A percentile compares a stretch with the other conserved stretches of the same genome.
Conservation (phyloP, 64 coral and sea anemone genomes). For the Montipora capricornis region DNA sequence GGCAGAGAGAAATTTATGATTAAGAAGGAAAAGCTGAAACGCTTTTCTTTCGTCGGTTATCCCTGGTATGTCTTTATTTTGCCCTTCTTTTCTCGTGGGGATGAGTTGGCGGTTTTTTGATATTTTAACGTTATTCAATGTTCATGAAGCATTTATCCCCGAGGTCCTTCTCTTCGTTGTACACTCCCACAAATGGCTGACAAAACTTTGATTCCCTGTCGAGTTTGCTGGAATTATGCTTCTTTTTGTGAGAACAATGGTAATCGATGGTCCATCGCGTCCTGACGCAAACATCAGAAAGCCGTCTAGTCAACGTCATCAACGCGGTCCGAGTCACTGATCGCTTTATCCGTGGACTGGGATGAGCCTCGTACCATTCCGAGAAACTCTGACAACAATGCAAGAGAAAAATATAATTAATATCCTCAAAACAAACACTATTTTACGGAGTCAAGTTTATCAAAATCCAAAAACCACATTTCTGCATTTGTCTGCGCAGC, state of each 20-base stretch:
- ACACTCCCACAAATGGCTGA: background rate
- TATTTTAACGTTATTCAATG: background rate
- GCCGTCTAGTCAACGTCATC: slow-evolving; percentile 28
- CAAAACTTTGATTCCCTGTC: background rate
- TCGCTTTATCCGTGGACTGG: background rate
- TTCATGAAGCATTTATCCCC: background rate
- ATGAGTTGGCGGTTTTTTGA: background rate
- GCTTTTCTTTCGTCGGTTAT: too few species aligned
- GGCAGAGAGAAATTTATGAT: too few species aligned
- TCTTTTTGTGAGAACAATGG: background rate
- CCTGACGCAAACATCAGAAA: background rate
- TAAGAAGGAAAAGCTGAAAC: too few species aligned
- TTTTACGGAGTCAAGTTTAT: background rate
- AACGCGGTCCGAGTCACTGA: slow-evolving; percentile 13
- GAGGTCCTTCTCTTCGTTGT: background rate
- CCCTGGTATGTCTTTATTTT: too few species aligned
- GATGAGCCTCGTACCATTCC: slow-evolving; percentile 27
- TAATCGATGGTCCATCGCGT: background rate
- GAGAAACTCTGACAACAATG: background rate
- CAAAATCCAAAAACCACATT: background rate
- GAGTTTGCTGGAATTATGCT: background rate
- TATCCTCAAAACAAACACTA: background rate
- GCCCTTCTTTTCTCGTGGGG: too few species aligned
- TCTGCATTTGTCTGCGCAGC: background rate
- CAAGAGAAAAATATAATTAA: background rate